Evolutionary conservation across 2,888 invertebrate species (phyloP).

Genomic region (Spodoptera picta): DNA sequence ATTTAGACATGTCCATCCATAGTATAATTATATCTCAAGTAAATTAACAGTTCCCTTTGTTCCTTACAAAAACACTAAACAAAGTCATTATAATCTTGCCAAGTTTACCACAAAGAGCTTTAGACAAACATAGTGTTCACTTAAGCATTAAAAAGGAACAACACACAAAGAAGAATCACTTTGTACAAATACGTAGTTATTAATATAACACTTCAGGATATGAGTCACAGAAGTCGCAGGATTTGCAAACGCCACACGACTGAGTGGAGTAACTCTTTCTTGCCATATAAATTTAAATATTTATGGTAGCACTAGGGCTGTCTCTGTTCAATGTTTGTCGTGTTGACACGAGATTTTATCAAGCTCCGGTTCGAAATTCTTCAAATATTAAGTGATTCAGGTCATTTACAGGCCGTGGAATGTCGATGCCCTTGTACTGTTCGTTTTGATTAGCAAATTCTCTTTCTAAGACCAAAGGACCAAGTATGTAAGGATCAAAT

Average conservation of each 20-base stretch:
- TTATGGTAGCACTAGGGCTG: constrained; percentile 26
- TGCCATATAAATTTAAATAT: constrained; percentile 35
- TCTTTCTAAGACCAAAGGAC: constrained; percentile 1
- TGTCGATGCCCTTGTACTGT: constrained; percentile 37
- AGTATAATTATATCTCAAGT: too few species aligned
- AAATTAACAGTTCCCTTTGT: too few species aligned
- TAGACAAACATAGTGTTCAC: constrained; percentile 6
- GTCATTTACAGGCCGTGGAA: constrained; percentile 22
- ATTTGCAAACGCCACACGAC: constrained; percentile 28
- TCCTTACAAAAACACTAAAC: background rate
- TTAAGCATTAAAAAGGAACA: constrained; percentile 19
- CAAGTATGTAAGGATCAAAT: background rate
- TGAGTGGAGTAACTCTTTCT: constrained; percentile 25
- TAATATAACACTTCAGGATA: constrained; percentile 31
- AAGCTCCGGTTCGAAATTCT: constrained; percentile 41
- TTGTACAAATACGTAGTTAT: constrained; percentile 33
- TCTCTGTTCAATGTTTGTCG: constrained; percentile 9
- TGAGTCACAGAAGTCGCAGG: constrained; percentile 46
- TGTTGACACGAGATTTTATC: constrained; percentile 10
- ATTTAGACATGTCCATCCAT: too few species aligned
- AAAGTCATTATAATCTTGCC: background rate
- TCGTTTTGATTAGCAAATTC: background rate
- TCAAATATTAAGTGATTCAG: constrained; percentile 16
- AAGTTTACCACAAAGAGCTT: constrained; percentile 14
- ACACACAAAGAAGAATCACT: constrained; percentile 36